Evolutionary conservation across 2,113 vertebrate genomes (phyloP), one percentile per base, ranked within the genome.

Genomic region (Heptranchias perlo): DNA sequence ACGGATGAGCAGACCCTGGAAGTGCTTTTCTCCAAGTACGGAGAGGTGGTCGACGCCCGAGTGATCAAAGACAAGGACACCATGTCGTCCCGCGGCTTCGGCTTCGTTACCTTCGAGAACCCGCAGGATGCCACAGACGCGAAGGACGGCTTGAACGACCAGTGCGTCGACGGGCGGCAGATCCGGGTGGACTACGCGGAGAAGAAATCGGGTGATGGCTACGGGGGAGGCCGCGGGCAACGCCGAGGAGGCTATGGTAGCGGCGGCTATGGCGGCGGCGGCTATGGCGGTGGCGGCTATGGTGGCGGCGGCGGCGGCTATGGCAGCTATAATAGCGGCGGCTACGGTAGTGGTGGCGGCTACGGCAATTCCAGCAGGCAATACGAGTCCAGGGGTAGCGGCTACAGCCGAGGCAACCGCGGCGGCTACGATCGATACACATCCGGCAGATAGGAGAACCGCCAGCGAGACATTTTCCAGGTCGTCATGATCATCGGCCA

Each of bases 41-140:
- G 94, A 0, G 64, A 95, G 25, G 62, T 95, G 7, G 47, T 67
- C 11, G 94, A 95, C 39, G 65, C 65, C 25, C 64, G 94, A 14
- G 94, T 95, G 11, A 95, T 95, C 25, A 95, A 95, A 25, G 94
- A 95, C 25, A 67, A 52, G 11, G 25, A 1, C 64, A 95, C 64
- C 64, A 28, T 49, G 94, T 1, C 28, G 23, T 69, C 64, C 64
- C 94, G 94, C 44, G 94, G 94, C 65, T 95, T 95, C 94, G 94
- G 94, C 94, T 95, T 95, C 94, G 62, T 95, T 39, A 95, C 94
- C 94, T 95, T 95, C 94, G 94, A 95, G 65, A 95, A 73, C 62
- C 47, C 94, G 21, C 44, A 52, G 3, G 65, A 95, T 4, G 94
- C 94, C 25, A 35, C 11, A 0, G 94, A 73, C 3, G 94, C 94